Evolutionary conservation across 2,888 invertebrate genomes (phyloP), one percentile per base, ranked within the genome.

Genomic region (Melinaea marsaeus): DNA sequence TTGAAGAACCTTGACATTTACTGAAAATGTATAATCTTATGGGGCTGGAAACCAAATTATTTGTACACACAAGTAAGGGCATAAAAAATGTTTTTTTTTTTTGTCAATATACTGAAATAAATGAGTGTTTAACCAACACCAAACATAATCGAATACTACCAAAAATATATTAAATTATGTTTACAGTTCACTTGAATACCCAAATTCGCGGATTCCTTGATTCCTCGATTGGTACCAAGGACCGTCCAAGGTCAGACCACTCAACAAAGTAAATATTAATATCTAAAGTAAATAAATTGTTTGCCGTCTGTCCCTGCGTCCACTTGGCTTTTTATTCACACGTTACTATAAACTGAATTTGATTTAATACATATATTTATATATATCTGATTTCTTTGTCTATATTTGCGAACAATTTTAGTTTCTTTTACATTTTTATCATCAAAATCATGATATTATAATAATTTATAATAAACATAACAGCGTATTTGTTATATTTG

Each of bases 201-300:
- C 51, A 9, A 51, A 51, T 51, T 51, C 32, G 51, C 51, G 51
- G 32, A 22, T 22, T 13, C 59, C 51, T 54, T 58, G 63, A 56
- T 57, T 62, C 46, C 47, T 55, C 57, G 60, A 57, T 58, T 63
- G 54, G 59, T 63, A 60, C 57, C 42, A 56, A 67, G 59, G 55
- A 63, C 60, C 62, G 55, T 55, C 60, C 69, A 85, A 83, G 84
- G 85, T 73, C 71, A 73, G 69, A 69, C 76, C 81, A 81, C 84
- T 85, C 75, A 64, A 72, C 69, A 75, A 65, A 64, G 77, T 77
- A 83, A 86, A 86, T 79, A 83, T 69, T 74, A 77, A 80, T 83
- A 81, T 75, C 80, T 76, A 69, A 74, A 77, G 76, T 78, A 71
- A 79, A 80, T 76, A 80, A 74, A 73, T 79, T 80, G 75, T 80